Evolutionary conservation across 2,113 vertebrate genomes (phyloP), one percentile per base, ranked within the genome.

Genomic region (Rhipidura dahli): DNA sequence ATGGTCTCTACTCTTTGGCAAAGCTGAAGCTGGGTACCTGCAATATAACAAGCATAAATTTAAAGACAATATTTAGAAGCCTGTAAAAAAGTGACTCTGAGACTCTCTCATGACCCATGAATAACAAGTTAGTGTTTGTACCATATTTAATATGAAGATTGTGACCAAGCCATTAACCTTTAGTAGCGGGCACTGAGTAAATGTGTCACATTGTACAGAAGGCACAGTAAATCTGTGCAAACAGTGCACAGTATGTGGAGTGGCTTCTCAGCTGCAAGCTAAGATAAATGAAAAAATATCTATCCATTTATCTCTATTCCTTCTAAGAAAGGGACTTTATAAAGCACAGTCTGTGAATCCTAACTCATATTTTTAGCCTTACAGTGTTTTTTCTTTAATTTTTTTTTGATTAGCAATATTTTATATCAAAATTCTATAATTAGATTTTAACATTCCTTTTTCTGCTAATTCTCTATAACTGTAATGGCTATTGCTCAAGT

Each of bases 161-260:
- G 89, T 91, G 87, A 94, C 93, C 83, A 50, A 71, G 42, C 20
- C 35, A 4, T 94, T 95, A 94, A 89, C 95, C 91, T 97, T 92
- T 91, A 78, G 54, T 53, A 70, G 60, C 0, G 1, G 65, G 42
- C 89, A 64, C 56, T 56, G 69, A 92, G 40, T 84, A 91, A 96
- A 92, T 60, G 60, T 92, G 94, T 79, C 86, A 87, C 44, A 78
- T 9, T 22, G 6, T 42, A 76, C 26, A 87, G 73, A 94, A 84
- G 24, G 31, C 26, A 40, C 65, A 77, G 54, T 95, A 94, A 96
- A 95, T 94, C 89, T 81, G 44, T 59, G 56, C 37, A 75, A 92
- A 93, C 24, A n/a, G 54, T 8, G 24, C 56, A 77, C 24, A 31
- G 45, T 65, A 54, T 51, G 27, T 51, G 33, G 30, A 90, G 44